Conservation (phyloP, 2,888 invertebrate genomes). For the Lamellibrachia columna region DNA sequence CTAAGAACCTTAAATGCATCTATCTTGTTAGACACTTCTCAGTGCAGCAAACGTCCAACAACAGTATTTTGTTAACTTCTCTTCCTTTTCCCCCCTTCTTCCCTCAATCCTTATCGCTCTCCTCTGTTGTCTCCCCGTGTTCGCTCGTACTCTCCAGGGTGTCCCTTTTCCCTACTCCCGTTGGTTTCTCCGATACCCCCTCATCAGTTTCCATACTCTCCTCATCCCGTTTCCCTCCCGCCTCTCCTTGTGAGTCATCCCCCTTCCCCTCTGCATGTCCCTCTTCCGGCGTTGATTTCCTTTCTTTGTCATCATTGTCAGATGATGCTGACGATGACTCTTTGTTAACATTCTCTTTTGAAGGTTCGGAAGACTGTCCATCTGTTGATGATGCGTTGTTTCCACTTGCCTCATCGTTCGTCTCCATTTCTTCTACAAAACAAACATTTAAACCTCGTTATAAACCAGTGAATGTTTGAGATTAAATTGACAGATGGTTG, state of each 20-base stretch:
- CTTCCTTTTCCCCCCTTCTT: not conserved
- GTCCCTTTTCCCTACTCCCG: not conserved
- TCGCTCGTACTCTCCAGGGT: not conserved
- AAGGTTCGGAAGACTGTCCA: not conserved
- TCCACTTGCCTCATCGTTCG: not conserved
- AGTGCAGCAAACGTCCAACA: not conserved
- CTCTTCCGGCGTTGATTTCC: not conserved
- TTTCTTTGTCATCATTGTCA: not conserved
- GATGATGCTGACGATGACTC: not conserved
- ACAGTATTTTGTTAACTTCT: not conserved
- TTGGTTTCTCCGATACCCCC: not conserved
- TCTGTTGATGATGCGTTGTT: not conserved
- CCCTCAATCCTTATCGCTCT: constrained; percentile 4
- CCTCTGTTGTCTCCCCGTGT: not conserved
- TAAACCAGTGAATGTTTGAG: too few species aligned
- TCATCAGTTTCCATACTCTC: not conserved
- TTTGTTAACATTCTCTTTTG: not conserved
- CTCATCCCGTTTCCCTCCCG: not conserved
- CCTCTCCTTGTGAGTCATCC: not conserved
- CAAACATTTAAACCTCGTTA: not conserved
- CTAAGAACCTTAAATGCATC: constrained; percentile 10
- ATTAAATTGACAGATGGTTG: too few species aligned
- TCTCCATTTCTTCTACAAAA: constrained; percentile 8
- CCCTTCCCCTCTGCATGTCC: not conserved
- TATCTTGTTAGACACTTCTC: not conserved